phyloP scores from a whole-genome alignment of 2,113 vertebrate genomes.

The Pavo muticus region DNA sequence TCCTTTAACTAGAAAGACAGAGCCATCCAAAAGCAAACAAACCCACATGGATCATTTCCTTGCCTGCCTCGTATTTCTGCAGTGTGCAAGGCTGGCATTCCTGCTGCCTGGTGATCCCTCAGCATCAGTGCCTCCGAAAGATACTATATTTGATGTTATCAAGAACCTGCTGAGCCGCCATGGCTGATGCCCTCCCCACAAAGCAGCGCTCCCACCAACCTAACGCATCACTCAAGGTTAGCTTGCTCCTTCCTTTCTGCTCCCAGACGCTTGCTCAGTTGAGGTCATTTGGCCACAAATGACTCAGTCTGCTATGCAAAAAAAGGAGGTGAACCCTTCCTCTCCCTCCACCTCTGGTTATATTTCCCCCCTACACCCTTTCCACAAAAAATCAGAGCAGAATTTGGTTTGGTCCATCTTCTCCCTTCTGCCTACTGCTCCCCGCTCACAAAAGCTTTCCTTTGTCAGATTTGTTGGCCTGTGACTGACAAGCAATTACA shows the following conservation, averaged over 20 bases:
- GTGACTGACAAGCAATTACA: slow-evolving; percentile 89
- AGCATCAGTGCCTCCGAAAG: background rate
- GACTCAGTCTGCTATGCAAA: background rate
- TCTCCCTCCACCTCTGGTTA: background rate
- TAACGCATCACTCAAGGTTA: background rate
- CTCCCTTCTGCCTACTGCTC: background rate
- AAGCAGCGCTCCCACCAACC: background rate
- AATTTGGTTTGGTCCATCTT: slow-evolving; percentile 47
- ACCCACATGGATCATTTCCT: background rate
- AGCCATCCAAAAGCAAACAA: background rate
- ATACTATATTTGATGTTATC: slow-evolving; percentile 7
- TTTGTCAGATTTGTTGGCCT: slow-evolving; percentile 78
- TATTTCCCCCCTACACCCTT: background rate
- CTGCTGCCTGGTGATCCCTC: background rate
- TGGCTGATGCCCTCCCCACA: background rate
- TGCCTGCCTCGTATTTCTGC: background rate
- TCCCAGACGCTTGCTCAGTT: background rate
- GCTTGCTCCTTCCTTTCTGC: background rate
- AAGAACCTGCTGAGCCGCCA: slow-evolving; percentile 24
- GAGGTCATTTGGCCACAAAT: background rate
- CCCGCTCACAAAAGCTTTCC: slow-evolving; percentile 24
- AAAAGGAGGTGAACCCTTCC: background rate
- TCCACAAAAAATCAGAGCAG: background rate
- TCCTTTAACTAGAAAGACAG: background rate
- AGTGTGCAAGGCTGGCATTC: background rate